These are phyloP conservation scores for Apotomis capreana DNA, from an alignment of 2,888 invertebrate species.

Conservation along the genomic window DNA sequence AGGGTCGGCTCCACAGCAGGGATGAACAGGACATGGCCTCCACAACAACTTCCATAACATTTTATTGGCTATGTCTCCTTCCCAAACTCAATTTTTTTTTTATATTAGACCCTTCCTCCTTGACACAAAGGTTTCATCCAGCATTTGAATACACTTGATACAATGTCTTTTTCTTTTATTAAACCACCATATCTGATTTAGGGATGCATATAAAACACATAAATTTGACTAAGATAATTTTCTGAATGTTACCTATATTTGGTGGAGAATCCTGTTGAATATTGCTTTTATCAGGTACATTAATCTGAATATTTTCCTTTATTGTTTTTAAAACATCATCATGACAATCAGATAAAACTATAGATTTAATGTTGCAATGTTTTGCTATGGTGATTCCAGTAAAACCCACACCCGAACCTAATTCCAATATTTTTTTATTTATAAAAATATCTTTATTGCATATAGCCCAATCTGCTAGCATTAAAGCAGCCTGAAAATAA, in stretches of 20 bases:
- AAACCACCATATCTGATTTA: too few relatives aligned
- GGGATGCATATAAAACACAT: neutral
- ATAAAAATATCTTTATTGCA: slow-evolving; percentile 78
- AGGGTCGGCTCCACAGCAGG: too few relatives aligned
- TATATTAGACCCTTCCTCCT: too few relatives aligned
- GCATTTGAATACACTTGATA: too few relatives aligned
- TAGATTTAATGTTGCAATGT: slow-evolving; percentile 77
- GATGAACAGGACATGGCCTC: too few relatives aligned
- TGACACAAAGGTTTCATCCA: too few relatives aligned
- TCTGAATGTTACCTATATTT: slow-evolving; percentile 18
- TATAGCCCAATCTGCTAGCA: slow-evolving; percentile 88
- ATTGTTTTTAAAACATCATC: slow-evolving; percentile 85
- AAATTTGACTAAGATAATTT: neutral
- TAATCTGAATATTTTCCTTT: slow-evolving; percentile 85
- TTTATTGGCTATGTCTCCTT: too few relatives aligned
- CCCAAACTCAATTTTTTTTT: too few relatives aligned
- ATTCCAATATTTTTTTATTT: slow-evolving; percentile 86
- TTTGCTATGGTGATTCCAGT: slow-evolving; percentile 86
- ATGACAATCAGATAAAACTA: slow-evolving; percentile 89
- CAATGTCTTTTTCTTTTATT: too few relatives aligned
- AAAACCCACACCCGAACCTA: slow-evolving; percentile 91
- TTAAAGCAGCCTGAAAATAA: slow-evolving; percentile 85
- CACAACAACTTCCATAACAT: too few relatives aligned
- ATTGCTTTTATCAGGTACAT: slow-evolving; percentile 68
- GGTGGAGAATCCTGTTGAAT: neutral